phyloP scores from a whole-genome alignment of 2,888 invertebrate species.

The Cephus runcator region DNA sequence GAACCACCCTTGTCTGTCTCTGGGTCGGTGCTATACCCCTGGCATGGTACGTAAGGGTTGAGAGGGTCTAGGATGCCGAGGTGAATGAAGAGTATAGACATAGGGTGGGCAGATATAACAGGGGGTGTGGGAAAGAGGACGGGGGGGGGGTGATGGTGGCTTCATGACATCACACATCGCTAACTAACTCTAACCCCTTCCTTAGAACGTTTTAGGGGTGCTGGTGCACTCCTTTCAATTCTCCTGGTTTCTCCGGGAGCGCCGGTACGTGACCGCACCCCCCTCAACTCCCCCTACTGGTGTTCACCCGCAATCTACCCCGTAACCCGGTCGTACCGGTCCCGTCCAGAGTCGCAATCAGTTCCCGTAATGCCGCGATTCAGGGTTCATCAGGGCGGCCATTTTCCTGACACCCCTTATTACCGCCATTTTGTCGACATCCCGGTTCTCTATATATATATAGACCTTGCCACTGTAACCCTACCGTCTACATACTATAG shows the following conservation, averaged over 20 bases:
- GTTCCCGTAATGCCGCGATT: conserved; percentile 58
- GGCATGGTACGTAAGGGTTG: neutral
- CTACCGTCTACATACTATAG: neutral
- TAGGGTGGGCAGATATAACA: neutral
- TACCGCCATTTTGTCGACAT: conserved; percentile 56
- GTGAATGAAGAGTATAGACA: neutral
- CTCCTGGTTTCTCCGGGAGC: conserved; percentile 12
- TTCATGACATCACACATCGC: conserved; percentile 44
- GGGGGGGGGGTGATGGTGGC: neutral
- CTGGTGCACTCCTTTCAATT: conserved; percentile 16
- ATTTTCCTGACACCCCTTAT: conserved; percentile 61
- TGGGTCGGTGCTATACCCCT: neutral
- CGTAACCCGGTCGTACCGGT: conserved; percentile 16
- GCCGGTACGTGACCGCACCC: conserved; percentile 32
- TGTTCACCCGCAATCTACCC: conserved; percentile 2
- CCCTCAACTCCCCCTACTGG: conserved; percentile 2
- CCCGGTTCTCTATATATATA: neutral
- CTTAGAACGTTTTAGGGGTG: conserved; percentile 10
- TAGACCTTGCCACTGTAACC: neutral
- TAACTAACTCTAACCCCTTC: conserved; percentile 49
- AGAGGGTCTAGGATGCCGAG: neutral
- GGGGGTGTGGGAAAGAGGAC: neutral
- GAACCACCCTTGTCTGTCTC: conserved; percentile 6
- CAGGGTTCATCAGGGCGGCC: conserved; percentile 59
- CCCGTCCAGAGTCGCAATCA: conserved; percentile 50